Base-by-base conservation (phyloP, 2,113 vertebrate genomes). In the Neolamprologus toae region DNA sequence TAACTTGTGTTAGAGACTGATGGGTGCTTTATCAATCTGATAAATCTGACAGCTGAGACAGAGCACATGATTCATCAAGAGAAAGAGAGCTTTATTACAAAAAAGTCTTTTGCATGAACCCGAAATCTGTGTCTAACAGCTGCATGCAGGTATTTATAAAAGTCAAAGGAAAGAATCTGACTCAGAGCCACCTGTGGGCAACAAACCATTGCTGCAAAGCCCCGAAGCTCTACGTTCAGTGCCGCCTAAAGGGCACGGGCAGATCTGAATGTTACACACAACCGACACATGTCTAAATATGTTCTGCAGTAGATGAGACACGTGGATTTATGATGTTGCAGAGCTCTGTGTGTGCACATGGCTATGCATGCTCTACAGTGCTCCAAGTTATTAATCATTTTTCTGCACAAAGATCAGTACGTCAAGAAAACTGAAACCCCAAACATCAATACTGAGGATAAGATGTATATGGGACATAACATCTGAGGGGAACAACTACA, bases 1-100 rank as follows among this genome's bases (percentile, higher is more conserved):
- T 40, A 68, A n/a, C 63, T 40, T 40, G n/a, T 68, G 63, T 68
- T 68, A 40, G 63, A 68, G 19, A 68, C 63, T 40, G 5, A 68
- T 23, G 3, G 35, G 7, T 68, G n/a, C 33, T 68, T 40, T 68
- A 68, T 68, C 35, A 68, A 6, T 40, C 35, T 21, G 63, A 68
- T 68, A 68, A 68, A 68, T 40, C 63, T 40, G 63, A 68, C 63
- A 68, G 63, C 7, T 68, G 35, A 68, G 33, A 68, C 19, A 68
- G 33, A 68, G 33, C 3, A 66, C 10, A 21, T 21, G 61, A 68
- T 68, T 68, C 37, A 68, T 68, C 33, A 21, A 37, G 12, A 40
- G 63, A 40, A 23, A 68, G 11, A 68, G 35, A 3, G 63, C 63
- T 68, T 40, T 21, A 68, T 68, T 40, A 14, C n/a, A 14, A 68